Evolutionary conservation across 2,888 invertebrate genomes (phyloP), one percentile per base, ranked within the genome.

Genomic region (Unio delphinus): DNA sequence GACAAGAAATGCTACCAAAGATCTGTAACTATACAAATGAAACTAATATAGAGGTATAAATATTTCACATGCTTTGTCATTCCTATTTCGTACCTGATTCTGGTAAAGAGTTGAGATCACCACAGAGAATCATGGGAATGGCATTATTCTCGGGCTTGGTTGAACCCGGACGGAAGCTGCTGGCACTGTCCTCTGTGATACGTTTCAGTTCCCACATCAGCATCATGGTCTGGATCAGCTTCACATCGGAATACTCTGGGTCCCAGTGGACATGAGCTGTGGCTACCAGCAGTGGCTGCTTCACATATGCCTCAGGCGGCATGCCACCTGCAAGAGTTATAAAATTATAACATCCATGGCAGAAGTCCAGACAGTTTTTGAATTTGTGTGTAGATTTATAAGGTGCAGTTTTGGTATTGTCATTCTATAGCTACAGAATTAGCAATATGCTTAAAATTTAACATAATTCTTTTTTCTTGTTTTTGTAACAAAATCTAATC

Each of bases 231-330:
- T 99, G 99, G 80, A 99, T 98, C 63, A 99, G 93, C 91, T 99
- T 99, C 64, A 99, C 99, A 91, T 99, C 99, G 90, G 98, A 98
- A 91, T 95, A 99, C 92, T 99, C 98, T 0, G 99, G 99, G 92
- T 99, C 99, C 99, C 99, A 99, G 91, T 99, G 99, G 85, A 99
- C 97, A 91, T 99, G 99, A 56, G 99, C 98, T 55, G 98, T 99
- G 91, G 98, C 98, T 66, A 99, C 97, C 73, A 99, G 92, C 74
- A 99, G 92, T 28, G 85, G 87, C 75, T 88, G 88, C n/a, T 83
- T 80, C 15, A 80, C 65, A 30, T 80, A 80, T n/a, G 80, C 94
- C 88, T 96, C 95, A 17, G 93, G 92, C 66, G 95, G 94, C 86
- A 73, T 60, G 11, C 94, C 89, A 73, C 94, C 87, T 88, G 65